Evolutionary conservation across 2,113 vertebrate genomes (phyloP), one percentile per base, ranked within the genome.

Genomic region (Plectropomus leopardus): DNA sequence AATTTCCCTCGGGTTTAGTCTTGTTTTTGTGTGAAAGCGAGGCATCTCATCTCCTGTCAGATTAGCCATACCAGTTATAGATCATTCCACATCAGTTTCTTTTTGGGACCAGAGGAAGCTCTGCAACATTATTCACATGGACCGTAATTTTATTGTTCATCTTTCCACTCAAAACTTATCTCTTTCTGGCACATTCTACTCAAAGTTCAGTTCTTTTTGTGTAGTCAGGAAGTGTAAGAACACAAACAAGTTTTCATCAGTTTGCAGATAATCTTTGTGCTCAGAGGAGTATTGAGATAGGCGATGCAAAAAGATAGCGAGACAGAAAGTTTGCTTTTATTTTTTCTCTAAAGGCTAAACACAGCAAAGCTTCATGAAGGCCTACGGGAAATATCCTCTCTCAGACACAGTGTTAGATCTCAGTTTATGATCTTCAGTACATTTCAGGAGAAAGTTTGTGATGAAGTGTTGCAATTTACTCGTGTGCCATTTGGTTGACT

Each of bases 1-100:
- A 34, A 1, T 71, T 78, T 67, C 80, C 66, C 55, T 61, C 0
- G 11, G 74, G 53, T 80, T 82, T 61, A 61, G 24, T 36, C 23
- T 78, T 42, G 40, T 6, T 71, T 69, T 40, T 67, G 48, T 60
- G 55, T 76, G 14, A 78, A 65, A 76, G 44, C 0, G 4, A 80
- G 48, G 72, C 65, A 34, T 78, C 60, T 75, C n/a, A 53, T 84
- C 68, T 72, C 36, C 65, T 81, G 74, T 89, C 80, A 78, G 68
- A 80, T 59, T 58, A 50, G 11, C 45, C 68, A 76, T 67, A 63
- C 19, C 42, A 73, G 60, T 80, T 76, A 50, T 61, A 40, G 42
- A 50, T 78, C 58, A 71, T 64, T 59, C 30, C 54, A 48, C 68
- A 48, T 55, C 67, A 73, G 13, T 48, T n/a, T 79, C 32, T 58